Conservation (phyloP, 2,113 vertebrate genomes). For the Semnornis frantzii region DNA sequence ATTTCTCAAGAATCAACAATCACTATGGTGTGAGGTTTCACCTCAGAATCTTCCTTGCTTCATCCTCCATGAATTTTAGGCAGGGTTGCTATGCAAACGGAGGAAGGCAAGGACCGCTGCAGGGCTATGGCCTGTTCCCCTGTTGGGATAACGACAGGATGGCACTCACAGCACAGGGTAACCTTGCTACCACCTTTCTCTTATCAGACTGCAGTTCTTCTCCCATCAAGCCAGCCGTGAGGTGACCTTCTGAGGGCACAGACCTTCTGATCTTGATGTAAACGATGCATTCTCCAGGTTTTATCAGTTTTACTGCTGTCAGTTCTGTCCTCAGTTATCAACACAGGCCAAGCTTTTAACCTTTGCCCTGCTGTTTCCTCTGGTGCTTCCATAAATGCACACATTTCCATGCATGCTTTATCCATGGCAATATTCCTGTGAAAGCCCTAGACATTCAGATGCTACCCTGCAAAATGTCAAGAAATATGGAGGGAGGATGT, state of each 20-base stretch:
- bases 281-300: not conserved
- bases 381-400: not conserved
- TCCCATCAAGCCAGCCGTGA: not conserved
- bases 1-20: not conserved
- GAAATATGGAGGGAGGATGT: not conserved
- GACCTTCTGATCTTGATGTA: not conserved
- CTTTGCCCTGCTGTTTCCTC: not conserved
- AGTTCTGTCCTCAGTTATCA: not conserved
- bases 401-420: not conserved
- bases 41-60: not conserved
- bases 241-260: not conserved
- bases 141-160: not conserved
- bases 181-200: not conserved
- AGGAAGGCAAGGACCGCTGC: not conserved
- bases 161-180: not conserved
- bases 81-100: not conserved
- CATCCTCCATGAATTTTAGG: not conserved
- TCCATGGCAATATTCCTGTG: not conserved
- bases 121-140: not conserved
- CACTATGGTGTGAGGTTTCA: not conserved
- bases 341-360: not conserved
- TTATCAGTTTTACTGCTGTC: slow-evolving; percentile 3
- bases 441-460: not conserved
- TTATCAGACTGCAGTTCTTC: not conserved
- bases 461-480: not conserved